phyloP scores from a whole-genome alignment of 1,140 invertebrate species.

The Drosophila subpulchrella region DNA sequence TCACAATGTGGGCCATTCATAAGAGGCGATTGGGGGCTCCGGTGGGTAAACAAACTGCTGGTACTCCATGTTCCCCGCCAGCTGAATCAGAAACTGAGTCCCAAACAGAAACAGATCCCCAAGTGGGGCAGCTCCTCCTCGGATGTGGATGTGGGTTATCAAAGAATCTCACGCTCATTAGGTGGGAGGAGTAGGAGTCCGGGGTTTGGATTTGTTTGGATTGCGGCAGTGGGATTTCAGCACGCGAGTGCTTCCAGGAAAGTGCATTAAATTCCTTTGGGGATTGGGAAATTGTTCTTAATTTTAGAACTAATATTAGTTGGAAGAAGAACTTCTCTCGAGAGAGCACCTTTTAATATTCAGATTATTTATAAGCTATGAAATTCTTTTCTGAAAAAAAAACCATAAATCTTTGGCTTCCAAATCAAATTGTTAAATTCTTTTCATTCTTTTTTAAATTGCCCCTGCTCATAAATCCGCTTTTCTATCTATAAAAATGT shows the following conservation, averaged over 20 bases:
- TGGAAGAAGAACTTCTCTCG: neutral
- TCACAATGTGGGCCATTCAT: slow-evolving; percentile 78
- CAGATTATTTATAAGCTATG: too few species aligned
- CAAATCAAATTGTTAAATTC: neutral
- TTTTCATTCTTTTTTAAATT: neutral
- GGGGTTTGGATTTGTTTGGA: slow-evolving; percentile 24
- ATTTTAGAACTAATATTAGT: slow-evolving; percentile 19
- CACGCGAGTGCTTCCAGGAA: slow-evolving; percentile 45
- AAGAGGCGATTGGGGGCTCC: slow-evolving; percentile 50
- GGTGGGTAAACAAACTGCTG: slow-evolving; percentile 46
- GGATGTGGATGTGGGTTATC: slow-evolving; percentile 44
- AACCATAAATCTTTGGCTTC: too few species aligned
- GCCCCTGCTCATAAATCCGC: neutral
- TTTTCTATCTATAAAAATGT: neutral
- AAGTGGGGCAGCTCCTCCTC: slow-evolving; percentile 16
- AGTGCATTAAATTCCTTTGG: slow-evolving; percentile 15
- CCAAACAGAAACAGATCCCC: slow-evolving; percentile 32
- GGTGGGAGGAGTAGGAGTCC: slow-evolving; percentile 10
- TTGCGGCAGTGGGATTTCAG: slow-evolving; percentile 21
- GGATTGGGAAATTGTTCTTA: slow-evolving; percentile 5
- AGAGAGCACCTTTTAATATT: too few species aligned
- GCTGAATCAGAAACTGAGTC: slow-evolving; percentile 16
- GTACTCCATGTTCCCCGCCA: slow-evolving; percentile 6
- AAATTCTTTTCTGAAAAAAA: too few species aligned
- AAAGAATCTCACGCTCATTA: slow-evolving; percentile 53